A percentile compares a stretch with the other conserved stretches of the same genome.
phyloP scores from a whole-genome alignment of 1,140 invertebrate genomes.

The Philotrypesis tridentata region DNA sequence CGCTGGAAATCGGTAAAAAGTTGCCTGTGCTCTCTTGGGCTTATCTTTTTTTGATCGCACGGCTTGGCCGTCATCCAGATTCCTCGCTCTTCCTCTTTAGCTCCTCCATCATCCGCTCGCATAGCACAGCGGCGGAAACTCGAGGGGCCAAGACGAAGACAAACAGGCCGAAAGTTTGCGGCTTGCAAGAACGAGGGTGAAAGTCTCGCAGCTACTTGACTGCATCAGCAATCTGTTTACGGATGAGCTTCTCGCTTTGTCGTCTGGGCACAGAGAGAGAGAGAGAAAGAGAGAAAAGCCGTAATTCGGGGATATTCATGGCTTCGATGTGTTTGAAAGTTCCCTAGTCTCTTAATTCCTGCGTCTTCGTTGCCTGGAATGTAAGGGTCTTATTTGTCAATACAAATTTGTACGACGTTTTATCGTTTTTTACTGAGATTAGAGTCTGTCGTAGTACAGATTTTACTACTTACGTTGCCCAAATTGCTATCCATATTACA shows the following conservation, averaged over 20 bases:
- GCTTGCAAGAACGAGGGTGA: not conserved
- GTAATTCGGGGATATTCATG: not conserved
- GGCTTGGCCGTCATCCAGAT: constrained; percentile 33
- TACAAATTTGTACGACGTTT: not conserved
- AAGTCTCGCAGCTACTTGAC: constrained; percentile 16
- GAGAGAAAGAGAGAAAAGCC: not conserved
- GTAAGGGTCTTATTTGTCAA: too few species aligned
- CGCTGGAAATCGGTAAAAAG: not conserved
- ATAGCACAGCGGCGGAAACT: constrained; percentile 1
- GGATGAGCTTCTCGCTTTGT: not conserved
- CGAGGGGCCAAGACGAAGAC: constrained; percentile 1
- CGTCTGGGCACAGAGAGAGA: not conserved
- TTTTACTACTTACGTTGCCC: too few species aligned
- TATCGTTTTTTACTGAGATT: too few species aligned
- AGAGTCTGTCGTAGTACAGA: too few species aligned
- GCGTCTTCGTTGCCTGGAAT: too few species aligned
- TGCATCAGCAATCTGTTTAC: not conserved
- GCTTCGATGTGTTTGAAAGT: not conserved
- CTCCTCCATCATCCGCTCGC: not conserved
- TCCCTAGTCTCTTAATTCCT: not conserved
- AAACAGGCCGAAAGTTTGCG: constrained; percentile 29
- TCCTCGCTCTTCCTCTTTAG: not conserved
- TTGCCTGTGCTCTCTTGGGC: not conserved
- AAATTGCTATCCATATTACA: too few species aligned
- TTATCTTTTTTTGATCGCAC: constrained; percentile 31